These are phyloP conservation scores for Tretioscincus oriximinensis DNA, from an alignment of 2,113 vertebrate genomes.

Conservation along the genomic window DNA sequence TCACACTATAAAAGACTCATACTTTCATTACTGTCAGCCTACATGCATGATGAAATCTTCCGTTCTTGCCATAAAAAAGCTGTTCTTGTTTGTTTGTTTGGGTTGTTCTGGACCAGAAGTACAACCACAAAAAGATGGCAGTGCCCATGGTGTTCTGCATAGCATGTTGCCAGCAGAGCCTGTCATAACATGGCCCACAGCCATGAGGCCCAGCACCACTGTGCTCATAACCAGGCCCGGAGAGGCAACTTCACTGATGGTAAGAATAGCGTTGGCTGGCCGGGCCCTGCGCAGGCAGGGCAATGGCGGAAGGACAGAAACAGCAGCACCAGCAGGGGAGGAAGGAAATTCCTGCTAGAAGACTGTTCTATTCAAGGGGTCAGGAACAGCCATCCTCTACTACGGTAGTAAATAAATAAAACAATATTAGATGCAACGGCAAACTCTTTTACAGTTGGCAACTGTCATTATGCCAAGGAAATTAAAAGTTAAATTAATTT, in stretches of 20 bases:
- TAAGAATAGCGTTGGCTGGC: not conserved
- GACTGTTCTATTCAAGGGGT: not conserved
- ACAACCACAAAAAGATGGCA: not conserved
- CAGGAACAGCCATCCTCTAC: not conserved
- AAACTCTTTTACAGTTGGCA: not conserved
- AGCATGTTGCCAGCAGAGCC: not conserved
- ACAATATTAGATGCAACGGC: not conserved
- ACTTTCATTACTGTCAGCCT: no score
- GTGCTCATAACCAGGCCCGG: no score
- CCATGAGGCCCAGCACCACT: no score
- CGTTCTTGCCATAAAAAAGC: no score
- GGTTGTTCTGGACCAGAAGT: no score
- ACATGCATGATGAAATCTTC: no score
- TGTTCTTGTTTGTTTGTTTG: no score
- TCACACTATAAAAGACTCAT: no score
- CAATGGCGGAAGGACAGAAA: not conserved
- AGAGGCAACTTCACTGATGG: not conserved
- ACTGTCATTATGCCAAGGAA: not conserved
- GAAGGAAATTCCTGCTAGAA: no score
- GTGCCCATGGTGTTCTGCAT: not conserved
- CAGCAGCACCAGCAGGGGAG: not conserved
- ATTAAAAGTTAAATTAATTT: not conserved
- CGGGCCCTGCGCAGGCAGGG: not conserved
- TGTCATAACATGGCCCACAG: no score
- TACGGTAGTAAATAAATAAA: not conserved